Evolutionary conservation across 2,888 invertebrate species (phyloP).

Genomic region (Tinea semifulvella): DNA sequence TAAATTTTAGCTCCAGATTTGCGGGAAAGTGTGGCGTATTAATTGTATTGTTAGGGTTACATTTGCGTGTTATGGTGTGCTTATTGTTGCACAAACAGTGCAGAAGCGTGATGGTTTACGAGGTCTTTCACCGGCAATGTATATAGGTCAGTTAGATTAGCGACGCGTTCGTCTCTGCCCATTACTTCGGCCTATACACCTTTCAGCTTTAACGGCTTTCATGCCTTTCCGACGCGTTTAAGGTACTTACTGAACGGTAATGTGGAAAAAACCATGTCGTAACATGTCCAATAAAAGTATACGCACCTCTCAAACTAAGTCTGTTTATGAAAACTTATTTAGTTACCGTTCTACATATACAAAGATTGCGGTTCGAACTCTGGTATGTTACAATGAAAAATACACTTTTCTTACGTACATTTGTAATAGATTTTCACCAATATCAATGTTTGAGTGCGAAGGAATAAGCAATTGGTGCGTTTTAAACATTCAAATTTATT

Average conservation of each 20-base stretch:
- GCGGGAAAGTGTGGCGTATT: conserved; percentile 31
- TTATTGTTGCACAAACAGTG: conserved; percentile 45
- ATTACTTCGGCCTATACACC: conserved; percentile 19
- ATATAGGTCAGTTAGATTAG: conserved; percentile 66
- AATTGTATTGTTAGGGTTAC: conserved; percentile 31
- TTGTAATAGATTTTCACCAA: too few relatives aligned
- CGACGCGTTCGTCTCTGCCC: conserved; percentile 44
- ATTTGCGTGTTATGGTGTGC: conserved; percentile 29
- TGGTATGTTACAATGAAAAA: too few relatives aligned
- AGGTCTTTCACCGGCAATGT: conserved; percentile 62
- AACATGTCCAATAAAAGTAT: conserved; percentile 1
- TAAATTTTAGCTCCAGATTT: neutral
- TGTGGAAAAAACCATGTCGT: neutral
- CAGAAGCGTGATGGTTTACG: conserved; percentile 56
- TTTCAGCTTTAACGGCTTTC: neutral
- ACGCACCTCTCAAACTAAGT: too few relatives aligned
- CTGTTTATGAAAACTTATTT: too few relatives aligned
- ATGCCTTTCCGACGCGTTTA: neutral
- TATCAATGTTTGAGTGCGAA: too few relatives aligned
- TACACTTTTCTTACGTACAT: too few relatives aligned
- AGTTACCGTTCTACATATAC: too few relatives aligned
- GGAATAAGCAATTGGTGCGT: too few relatives aligned
- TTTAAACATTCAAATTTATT: too few relatives aligned
- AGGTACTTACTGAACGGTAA: conserved; percentile 10
- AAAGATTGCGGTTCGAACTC: too few relatives aligned